Conservation (phyloP, 2,797 vertebrate genomes). For the Alosa sapidissima region DNA sequence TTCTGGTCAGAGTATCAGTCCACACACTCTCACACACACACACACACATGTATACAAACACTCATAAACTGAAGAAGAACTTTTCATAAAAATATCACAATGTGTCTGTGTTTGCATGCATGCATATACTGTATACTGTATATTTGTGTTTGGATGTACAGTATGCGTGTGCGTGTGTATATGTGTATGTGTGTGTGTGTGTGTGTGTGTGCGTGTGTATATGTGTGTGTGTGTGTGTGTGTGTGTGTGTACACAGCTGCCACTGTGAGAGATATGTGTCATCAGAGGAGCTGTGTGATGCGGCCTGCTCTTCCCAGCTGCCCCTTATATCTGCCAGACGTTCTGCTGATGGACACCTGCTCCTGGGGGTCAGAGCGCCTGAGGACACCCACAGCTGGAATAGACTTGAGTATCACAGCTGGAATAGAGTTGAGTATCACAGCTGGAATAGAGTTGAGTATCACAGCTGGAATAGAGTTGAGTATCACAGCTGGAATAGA, state of each 20-base stretch:
- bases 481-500: too few species aligned
- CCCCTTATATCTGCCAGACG: conserved; percentile 76
- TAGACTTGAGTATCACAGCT: too few species aligned
- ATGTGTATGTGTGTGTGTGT: neutral
- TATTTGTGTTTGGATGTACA: neutral
- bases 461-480: too few species aligned
- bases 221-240: conserved; percentile 1
- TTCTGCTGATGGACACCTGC: conserved; percentile 70
- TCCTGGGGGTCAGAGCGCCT: conserved; percentile 68
- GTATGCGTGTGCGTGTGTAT: neutral
- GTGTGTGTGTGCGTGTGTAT: conserved; percentile 27
- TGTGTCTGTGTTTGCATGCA: too few species aligned
- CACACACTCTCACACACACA: too few species aligned
- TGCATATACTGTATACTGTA: neutral
- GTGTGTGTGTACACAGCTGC: conserved; percentile 74
- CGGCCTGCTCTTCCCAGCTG: conserved; percentile 76
- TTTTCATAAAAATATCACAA: too few species aligned
- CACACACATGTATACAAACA: too few species aligned
- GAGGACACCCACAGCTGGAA: conserved; percentile 34
- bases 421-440: too few species aligned
- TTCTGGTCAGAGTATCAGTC: too few species aligned
- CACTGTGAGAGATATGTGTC: conserved; percentile 83
- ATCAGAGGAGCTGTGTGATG: conserved; percentile 86
- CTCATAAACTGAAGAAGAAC: too few species aligned
- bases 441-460: too few species aligned